Percentiles rank a stretch among this genome's conserved stretches.
phyloP scores from a whole-genome alignment of 1,140 invertebrate genomes.

The Carcinoscorpius rotundicauda region DNA sequence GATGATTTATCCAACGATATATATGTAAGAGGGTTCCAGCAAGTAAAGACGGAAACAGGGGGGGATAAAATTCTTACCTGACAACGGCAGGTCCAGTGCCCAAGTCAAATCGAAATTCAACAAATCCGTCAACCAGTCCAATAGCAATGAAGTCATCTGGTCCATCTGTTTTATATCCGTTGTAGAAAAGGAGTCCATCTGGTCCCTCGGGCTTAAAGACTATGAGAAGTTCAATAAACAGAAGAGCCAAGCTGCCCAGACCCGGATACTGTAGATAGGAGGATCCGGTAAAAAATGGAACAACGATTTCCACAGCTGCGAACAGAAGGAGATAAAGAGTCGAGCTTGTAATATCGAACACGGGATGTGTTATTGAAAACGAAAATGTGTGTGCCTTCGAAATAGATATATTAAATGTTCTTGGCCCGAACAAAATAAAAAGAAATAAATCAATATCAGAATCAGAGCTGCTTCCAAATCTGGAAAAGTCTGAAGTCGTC shows the following conservation, averaged over 20 bases:
- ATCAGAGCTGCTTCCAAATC: too few species aligned
- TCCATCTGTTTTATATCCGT: slow-evolving; percentile 73
- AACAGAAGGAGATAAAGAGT: not conserved
- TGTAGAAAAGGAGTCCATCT: slow-evolving; percentile 81
- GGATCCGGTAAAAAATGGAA: slow-evolving; percentile 85
- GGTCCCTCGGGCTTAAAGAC: slow-evolving; percentile 65
- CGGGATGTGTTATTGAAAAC: too few species aligned
- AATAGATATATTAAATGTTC: too few species aligned
- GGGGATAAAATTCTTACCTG: slow-evolving; percentile 44
- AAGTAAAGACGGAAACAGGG: too few species aligned
- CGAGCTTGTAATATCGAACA: too few species aligned
- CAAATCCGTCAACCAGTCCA: slow-evolving; percentile 63
- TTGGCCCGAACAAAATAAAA: too few species aligned
- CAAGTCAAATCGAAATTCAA: slow-evolving; percentile 85
- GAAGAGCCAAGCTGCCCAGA: slow-evolving; percentile 64
- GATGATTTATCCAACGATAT: too few species aligned
- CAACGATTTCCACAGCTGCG: slow-evolving; percentile 29
- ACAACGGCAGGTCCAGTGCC: slow-evolving; percentile 80
- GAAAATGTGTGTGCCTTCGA: too few species aligned
- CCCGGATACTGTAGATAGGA: slow-evolving; percentile 73
- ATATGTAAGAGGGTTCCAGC: too few species aligned
- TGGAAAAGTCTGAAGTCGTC: too few species aligned
- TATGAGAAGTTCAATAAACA: slow-evolving; percentile 79
- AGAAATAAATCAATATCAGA: too few species aligned
- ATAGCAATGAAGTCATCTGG: slow-evolving; percentile 86